Conservation (phyloP, 2,797 vertebrate genomes). For the Pygocentrus nattereri region DNA sequence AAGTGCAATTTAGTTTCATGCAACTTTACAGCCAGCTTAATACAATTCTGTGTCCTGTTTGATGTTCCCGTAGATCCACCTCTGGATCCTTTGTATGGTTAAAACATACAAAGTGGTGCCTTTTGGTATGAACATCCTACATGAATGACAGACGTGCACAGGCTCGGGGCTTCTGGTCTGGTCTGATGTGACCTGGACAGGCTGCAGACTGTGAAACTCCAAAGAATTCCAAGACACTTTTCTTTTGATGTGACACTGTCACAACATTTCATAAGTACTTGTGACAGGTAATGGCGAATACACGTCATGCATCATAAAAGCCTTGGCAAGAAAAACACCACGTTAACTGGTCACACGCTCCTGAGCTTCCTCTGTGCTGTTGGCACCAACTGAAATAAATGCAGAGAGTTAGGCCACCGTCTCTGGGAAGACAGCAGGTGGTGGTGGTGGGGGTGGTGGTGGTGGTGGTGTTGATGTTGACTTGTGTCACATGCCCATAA, state of each 20-base stretch:
- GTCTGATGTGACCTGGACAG: not conserved
- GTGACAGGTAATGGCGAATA: not conserved
- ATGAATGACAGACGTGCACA: not conserved
- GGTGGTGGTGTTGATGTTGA: not conserved
- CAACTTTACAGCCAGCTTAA: no score
- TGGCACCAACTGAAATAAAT: not conserved
- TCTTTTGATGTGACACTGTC: not conserved
- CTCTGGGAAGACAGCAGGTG: constrained; percentile 2
- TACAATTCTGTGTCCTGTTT: no score
- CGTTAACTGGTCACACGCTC: not conserved
- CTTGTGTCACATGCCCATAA: constrained; percentile 14
- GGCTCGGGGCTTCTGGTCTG: not conserved
- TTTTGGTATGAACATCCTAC: not conserved
- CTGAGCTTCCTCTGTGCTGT: not conserved
- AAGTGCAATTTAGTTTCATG: no score
- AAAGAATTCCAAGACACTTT: not conserved
- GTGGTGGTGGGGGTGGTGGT: not conserved
- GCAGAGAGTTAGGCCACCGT: not conserved
- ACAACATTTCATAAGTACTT: not conserved
- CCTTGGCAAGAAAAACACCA: not conserved
- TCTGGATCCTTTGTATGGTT: not conserved
- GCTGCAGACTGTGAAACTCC: not conserved
- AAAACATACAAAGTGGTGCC: not conserved
- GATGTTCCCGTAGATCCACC: no score
- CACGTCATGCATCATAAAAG: not conserved